These are phyloP conservation scores for Ornithoptera alexandrae DNA, from an alignment of 2,888 invertebrate species.

Conservation along the genomic window DNA sequence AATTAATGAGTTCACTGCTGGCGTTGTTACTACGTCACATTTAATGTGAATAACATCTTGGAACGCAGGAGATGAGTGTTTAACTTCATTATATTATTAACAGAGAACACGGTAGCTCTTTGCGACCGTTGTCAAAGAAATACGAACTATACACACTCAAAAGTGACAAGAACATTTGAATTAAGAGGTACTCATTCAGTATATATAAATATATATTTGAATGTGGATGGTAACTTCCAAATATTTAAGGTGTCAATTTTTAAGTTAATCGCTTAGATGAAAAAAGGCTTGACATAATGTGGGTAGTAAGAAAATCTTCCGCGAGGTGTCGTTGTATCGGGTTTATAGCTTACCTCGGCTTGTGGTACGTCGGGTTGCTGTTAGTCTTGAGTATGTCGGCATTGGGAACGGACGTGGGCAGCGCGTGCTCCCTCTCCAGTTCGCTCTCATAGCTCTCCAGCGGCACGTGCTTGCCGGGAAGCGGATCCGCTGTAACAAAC, in stretches of 20 bases:
- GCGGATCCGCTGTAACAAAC: slow-evolving; percentile 71
- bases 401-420: slow-evolving; percentile 87
- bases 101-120: neutral
- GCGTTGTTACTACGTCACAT: slow-evolving; percentile 16
- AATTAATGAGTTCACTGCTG: slow-evolving; percentile 21
- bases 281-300: neutral
- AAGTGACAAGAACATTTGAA: no score
- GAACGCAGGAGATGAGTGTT: neutral
- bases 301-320: neutral
- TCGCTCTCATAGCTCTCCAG: slow-evolving; percentile 84
- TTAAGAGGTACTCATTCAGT: no score
- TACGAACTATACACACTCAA: neutral
- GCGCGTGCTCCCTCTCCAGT: slow-evolving; percentile 85
- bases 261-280: neutral
- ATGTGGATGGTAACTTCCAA: no score
- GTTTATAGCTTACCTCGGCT: slow-evolving; percentile 78
- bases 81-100: neutral
- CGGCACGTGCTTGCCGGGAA: slow-evolving; percentile 78
- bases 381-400: slow-evolving; percentile 89
- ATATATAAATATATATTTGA: no score
- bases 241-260: neutral
- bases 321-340: neutral
- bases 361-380: slow-evolving; percentile 87
- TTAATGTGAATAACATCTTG: neutral
- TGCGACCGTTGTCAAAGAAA: neutral